Conservation (phyloP, 1,140 invertebrate genomes). For the Stratiolaelaps scimitus region DNA sequence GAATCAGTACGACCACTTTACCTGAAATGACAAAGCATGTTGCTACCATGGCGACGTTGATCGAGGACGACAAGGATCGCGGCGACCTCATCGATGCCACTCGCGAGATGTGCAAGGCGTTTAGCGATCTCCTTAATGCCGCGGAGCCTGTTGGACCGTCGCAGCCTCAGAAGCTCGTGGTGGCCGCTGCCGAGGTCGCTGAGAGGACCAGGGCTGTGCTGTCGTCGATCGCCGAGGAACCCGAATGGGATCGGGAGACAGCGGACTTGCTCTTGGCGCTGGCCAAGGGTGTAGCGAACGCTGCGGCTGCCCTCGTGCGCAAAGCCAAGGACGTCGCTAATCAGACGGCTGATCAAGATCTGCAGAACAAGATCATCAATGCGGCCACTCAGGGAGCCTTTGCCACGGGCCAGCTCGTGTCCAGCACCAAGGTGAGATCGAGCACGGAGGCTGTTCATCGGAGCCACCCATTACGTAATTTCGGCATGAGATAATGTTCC, state of each 20-base stretch:
- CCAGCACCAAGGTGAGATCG: constrained; percentile 66
- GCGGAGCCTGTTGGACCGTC: constrained; percentile 80
- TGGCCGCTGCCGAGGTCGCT: constrained; percentile 84
- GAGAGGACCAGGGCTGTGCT: constrained; percentile 87
- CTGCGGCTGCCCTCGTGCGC: constrained; percentile 81
- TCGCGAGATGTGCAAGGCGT: constrained; percentile 74
- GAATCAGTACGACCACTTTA: constrained; percentile 62
- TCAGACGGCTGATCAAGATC: constrained; percentile 54
- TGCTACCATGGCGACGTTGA: constrained; percentile 81
- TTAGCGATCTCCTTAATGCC: constrained; percentile 82
- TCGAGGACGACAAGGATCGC: constrained; percentile 62
- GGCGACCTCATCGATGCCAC: constrained; percentile 86
- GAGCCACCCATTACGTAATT: not conserved
- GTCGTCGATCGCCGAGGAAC: constrained; percentile 85
- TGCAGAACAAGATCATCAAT: constrained; percentile 71
- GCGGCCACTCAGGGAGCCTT: constrained; percentile 91
- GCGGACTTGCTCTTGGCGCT: constrained; percentile 68
- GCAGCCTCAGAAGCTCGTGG: constrained; percentile 68
- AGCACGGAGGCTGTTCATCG: constrained; percentile 37
- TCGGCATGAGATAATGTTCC: constrained; percentile 11
- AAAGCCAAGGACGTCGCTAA: constrained; percentile 86
- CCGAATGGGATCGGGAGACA: constrained; percentile 51
- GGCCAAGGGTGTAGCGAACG: constrained; percentile 90
- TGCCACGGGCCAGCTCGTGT: constrained; percentile 90
- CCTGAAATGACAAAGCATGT: constrained; percentile 92